phyloP scores from a whole-genome alignment of 2,113 vertebrate genomes.

The Lepisosteus osseus region DNA sequence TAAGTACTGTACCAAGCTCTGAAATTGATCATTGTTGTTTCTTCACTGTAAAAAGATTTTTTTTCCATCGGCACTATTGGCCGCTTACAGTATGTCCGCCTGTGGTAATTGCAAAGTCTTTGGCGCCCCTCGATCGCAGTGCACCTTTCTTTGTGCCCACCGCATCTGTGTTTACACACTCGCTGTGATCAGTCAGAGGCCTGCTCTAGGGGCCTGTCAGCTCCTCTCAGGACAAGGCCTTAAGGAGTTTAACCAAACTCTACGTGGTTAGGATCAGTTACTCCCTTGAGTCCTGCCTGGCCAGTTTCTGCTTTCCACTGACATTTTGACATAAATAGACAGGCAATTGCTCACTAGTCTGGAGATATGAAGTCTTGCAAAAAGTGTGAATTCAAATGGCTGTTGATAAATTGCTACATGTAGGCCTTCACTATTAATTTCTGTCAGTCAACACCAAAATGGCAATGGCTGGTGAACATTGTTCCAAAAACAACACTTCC shows the following conservation, averaged over 20 bases:
- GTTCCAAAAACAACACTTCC: constrained; percentile 86
- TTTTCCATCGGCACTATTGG: constrained; percentile 36
- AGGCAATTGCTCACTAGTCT: constrained; percentile 46
- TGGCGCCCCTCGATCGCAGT: constrained; percentile 23
- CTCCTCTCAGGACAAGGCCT: constrained; percentile 53
- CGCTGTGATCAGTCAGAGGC: constrained; percentile 38
- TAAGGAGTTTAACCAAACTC: constrained; percentile 47
- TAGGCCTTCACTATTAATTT: constrained; percentile 75
- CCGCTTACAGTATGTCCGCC: constrained; percentile 5
- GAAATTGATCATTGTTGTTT: not conserved
- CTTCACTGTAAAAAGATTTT: not conserved
- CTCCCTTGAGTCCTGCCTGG: constrained; percentile 43
- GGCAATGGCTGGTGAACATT: constrained; percentile 62
- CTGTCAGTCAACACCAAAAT: constrained; percentile 78
- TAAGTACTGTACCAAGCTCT: too few species aligned
- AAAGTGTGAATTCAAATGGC: constrained; percentile 61
- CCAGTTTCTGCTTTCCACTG: constrained; percentile 55
- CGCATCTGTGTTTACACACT: constrained; percentile 58
- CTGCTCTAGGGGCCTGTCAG: constrained; percentile 41
- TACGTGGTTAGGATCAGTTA: constrained; percentile 47
- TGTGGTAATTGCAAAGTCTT: constrained; percentile 36
- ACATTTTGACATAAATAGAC: constrained; percentile 57
- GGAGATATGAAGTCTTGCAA: constrained; percentile 51
- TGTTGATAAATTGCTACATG: constrained; percentile 73
- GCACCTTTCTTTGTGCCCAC: constrained; percentile 25